Percentiles rank a stretch among this genome's conserved stretches.
Conservation (phyloP, 2,888 invertebrate species). For the Petrolisthes manimaculis region DNA sequence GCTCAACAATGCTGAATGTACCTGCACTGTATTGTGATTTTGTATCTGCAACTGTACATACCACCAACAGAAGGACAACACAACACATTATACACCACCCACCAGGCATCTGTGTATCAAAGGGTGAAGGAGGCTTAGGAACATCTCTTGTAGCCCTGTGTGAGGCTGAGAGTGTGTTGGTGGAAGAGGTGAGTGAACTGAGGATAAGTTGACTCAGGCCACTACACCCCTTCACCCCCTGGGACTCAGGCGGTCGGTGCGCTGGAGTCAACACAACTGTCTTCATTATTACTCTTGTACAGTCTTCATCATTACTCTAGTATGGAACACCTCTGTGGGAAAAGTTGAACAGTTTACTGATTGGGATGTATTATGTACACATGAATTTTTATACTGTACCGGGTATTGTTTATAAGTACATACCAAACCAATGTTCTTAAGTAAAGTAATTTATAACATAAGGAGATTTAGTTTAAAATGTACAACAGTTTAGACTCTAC, state of each 20-base stretch:
- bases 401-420: too few species aligned
- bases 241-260: constrained; percentile 6
- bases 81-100: too few species aligned
- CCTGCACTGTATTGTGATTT: background rate
- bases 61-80: background rate
- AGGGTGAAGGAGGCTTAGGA: too few species aligned
- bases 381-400: too few species aligned
- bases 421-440: too few species aligned
- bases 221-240: constrained; percentile 18
- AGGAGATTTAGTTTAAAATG: too few species aligned
- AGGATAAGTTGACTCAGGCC: constrained; percentile 34
- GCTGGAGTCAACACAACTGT: constrained; percentile 29
- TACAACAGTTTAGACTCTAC: too few species aligned
- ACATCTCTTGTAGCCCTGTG: too few species aligned
- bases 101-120: too few species aligned
- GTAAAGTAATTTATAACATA: too few species aligned
- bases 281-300: background rate
- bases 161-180: background rate
- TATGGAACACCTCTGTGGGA: background rate
- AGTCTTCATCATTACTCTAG: background rate
- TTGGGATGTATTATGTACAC: too few species aligned
- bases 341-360: too few species aligned
- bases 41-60: background rate
- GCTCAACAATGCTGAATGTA: background rate
- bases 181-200: background rate